Conservation (phyloP, 2,797 vertebrate species). For the Pseudochromis fuscus region DNA sequence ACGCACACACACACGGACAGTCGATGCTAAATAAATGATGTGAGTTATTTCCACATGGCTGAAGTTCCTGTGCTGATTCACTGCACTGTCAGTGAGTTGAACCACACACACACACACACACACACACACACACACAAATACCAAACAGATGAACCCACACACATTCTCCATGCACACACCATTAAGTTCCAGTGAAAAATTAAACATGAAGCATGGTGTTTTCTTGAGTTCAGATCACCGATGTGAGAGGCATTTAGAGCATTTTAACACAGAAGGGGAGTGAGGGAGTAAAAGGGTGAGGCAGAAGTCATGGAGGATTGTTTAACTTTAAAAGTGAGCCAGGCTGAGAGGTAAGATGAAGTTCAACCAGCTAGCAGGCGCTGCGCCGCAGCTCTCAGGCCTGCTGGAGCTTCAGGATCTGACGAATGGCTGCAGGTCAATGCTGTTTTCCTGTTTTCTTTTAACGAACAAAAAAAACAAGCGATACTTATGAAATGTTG, state of each 20-base stretch:
- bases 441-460: neutral
- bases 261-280: slow-evolving; percentile 14
- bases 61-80: slow-evolving; percentile 74
- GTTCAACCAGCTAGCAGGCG: slow-evolving; percentile 38
- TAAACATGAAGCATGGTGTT: slow-evolving; percentile 33
- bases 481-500: neutral
- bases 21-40: slow-evolving; percentile 68
- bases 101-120: neutral
- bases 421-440: slow-evolving; percentile 1
- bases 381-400: slow-evolving; percentile 1
- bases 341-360: slow-evolving; percentile 42
- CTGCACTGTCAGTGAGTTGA: slow-evolving; percentile 29
- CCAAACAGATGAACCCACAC: slow-evolving; percentile 19
- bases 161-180: slow-evolving; percentile 23
- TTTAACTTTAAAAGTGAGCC: slow-evolving; percentile 36
- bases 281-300: slow-evolving; percentile 5
- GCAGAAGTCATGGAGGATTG: slow-evolving; percentile 12
- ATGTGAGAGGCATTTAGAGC: slow-evolving; percentile 25
- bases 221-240: neutral
- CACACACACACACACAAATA: slow-evolving; percentile 8
- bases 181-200: slow-evolving; percentile 39
- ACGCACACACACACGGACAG: slow-evolving; percentile 24
- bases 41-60: slow-evolving; percentile 54
- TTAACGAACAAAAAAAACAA: slow-evolving; percentile 8
- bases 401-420: neutral